phyloP scores from a whole-genome alignment of 2,888 invertebrate genomes.

The Phrixothrix hirtus region DNA sequence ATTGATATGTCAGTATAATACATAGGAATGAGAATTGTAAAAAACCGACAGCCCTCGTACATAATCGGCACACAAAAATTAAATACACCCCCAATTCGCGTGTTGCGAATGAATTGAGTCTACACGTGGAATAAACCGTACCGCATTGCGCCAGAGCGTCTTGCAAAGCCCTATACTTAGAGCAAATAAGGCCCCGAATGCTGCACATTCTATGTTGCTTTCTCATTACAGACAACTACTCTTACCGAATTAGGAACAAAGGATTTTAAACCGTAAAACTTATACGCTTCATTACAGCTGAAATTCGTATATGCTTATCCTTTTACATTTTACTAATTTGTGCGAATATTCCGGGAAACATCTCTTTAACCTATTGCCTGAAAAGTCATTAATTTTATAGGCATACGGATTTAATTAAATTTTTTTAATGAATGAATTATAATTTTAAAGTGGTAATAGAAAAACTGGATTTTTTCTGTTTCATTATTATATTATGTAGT shows the following conservation, averaged over 20 bases:
- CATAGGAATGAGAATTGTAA: no score
- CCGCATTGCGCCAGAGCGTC: slow-evolving; percentile 38
- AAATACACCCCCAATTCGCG: slow-evolving; percentile 20
- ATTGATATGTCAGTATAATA: no score
- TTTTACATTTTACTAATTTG: slow-evolving; percentile 18
- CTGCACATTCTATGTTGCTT: slow-evolving; percentile 24
- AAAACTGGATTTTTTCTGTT: no score
- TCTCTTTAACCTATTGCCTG: no score
- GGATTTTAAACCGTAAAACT: slow-evolving; percentile 35
- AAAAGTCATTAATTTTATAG: no score
- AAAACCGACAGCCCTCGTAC: slow-evolving; percentile 24
- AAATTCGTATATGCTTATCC: slow-evolving; percentile 25
- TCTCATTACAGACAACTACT: slow-evolving; percentile 33
- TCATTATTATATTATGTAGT: no score
- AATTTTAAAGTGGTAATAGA: no score
- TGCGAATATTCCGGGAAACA: no score
- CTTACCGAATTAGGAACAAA: slow-evolving; percentile 34
- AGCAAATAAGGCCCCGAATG: slow-evolving; percentile 32
- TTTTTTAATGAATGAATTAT: no score
- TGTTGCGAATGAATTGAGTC: slow-evolving; percentile 26
- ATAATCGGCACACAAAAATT: slow-evolving; percentile 25
- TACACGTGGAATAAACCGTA: slow-evolving; percentile 31
- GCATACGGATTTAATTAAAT: no score
- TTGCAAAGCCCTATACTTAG: slow-evolving; percentile 32
- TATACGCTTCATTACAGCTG: slow-evolving; percentile 32